Evolutionary conservation across 2,888 invertebrate species (phyloP).

Genomic region (Bimastos eiseni): DNA sequence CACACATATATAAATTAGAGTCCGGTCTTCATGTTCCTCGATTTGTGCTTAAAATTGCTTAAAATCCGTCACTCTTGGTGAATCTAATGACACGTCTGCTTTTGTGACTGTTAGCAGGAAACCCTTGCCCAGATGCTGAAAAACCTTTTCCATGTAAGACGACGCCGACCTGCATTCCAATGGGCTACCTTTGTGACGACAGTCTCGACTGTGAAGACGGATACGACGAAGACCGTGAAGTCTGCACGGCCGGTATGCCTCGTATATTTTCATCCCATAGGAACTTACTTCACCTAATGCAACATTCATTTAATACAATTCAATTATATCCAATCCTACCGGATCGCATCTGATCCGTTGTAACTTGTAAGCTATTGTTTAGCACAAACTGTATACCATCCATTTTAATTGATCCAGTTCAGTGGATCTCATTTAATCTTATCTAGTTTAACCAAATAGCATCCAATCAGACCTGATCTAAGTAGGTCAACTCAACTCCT

Average conservation of each 20-base stretch:
- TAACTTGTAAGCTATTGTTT: not conserved
- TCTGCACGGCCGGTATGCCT: slow-evolving; percentile 54
- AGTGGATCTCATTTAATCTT: not conserved
- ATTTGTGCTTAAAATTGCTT: too few relatives aligned
- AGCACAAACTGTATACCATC: not conserved
- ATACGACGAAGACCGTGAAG: slow-evolving; percentile 55
- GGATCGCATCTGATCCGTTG: not conserved
- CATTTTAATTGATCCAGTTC: not conserved
- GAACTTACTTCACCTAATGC: not conserved
- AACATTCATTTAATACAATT: not conserved
- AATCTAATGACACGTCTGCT: not conserved
- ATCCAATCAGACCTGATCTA: not conserved
- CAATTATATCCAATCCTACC: not conserved
- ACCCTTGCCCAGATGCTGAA: slow-evolving; percentile 53
- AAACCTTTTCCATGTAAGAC: slow-evolving; percentile 57
- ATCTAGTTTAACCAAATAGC: not conserved
- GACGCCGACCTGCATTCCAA: slow-evolving; percentile 51
- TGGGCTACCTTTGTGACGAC: slow-evolving; percentile 56
- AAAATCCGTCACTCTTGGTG: too few relatives aligned
- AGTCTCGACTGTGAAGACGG: slow-evolving; percentile 56
- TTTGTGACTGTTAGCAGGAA: slow-evolving; percentile 48
- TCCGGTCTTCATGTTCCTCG: too few relatives aligned
- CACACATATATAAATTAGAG: too few relatives aligned
- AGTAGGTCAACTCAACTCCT: not conserved
- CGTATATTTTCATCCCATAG: not conserved